Evolutionary conservation across 2,888 invertebrate genomes (phyloP), one percentile per base, ranked within the genome.

Genomic region (Aporophyla lueneburgensis): DNA sequence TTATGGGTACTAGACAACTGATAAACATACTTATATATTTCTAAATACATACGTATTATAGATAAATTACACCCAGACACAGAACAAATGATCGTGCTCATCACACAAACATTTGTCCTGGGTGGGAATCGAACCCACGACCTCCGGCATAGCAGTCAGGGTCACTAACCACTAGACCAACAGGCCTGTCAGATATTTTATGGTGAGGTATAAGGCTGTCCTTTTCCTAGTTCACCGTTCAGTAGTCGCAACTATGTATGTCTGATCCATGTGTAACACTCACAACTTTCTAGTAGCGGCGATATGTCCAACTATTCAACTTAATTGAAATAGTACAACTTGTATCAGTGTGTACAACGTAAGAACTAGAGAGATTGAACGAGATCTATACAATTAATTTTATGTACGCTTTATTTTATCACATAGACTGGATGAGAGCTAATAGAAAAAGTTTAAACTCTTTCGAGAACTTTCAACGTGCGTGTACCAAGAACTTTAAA

Each of bases 371-470:
- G 46, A 40, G 53, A 43, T 33, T 63, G 43, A 46, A 58, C 56
- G n/a, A 62, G 40, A 72, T 72, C 66, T 65, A 21, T 62, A 63
- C 27, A 51, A 72, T 72, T 70, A 67, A 65, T 46, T 73, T 82
- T 51, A 73, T 63, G 46, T 51, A n/a, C 53, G 43, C 33, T 70
- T 46, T 21, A 67, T 67, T 76, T 67, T 40, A 71, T 85, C 21
- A 53, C 46, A 7, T 27, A 27, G 53, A 43, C 43, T 24, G 27
- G 16, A 56, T 54, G 19, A 19, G 33, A 49, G 56, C 43, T 49
- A 9, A 63, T 74, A 40, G 40, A 62, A 59, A 70, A 67, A 74
- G 62, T 85, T 80, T 43, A 62, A 59, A 70, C 51, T 65, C 19
- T 58, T 58, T 65, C 33, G 24, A 62, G 9, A n/a, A 14, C 21